A percentile compares a stretch with the other conserved stretches of the same genome.
phyloP scores from a whole-genome alignment of 2,888 invertebrate genomes.

The Drosophila pegasa region DNA sequence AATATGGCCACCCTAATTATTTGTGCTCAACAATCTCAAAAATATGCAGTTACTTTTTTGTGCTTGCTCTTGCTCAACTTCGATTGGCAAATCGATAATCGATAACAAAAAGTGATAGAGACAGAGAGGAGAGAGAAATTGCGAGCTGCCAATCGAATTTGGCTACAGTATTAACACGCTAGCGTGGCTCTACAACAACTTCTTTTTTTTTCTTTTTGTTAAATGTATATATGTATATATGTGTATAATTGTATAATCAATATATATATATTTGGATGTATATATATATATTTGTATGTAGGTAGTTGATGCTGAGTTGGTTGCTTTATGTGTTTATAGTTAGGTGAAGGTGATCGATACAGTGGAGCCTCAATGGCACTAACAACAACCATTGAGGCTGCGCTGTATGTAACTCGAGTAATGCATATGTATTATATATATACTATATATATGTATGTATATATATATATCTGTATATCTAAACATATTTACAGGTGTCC shows the following conservation, averaged over 20 bases:
- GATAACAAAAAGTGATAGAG: conserved; percentile 6
- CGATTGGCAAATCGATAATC: conserved; percentile 60
- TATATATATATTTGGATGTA: conserved; percentile 34
- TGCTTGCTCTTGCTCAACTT: conserved; percentile 23
- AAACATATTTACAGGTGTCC: conserved; percentile 77
- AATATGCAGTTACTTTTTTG: conserved; percentile 35
- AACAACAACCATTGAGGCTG: conserved; percentile 23
- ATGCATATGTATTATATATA: conserved; percentile 28
- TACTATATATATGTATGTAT: conserved; percentile 7
- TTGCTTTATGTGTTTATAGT: conserved; percentile 46
- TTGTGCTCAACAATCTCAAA: conserved; percentile 59
- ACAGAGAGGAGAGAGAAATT: not conserved
- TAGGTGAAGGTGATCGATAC: conserved; percentile 14
- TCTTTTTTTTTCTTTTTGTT: conserved; percentile 40
- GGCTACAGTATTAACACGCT: conserved; percentile 15
- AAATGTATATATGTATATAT: conserved; percentile 30
- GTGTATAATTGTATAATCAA: conserved; percentile 37
- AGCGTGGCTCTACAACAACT: conserved; percentile 19
- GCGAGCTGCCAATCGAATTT: conserved; percentile 60
- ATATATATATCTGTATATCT: conserved; percentile 30
- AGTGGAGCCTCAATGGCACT: conserved; percentile 35
- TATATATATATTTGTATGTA: conserved; percentile 21
- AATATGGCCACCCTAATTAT: conserved; percentile 31
- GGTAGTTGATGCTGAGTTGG: conserved; percentile 21
- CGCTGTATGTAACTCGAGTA: conserved; percentile 32